Conservation (phyloP, 2,797 vertebrate genomes). For the Gallinago stenura region DNA sequence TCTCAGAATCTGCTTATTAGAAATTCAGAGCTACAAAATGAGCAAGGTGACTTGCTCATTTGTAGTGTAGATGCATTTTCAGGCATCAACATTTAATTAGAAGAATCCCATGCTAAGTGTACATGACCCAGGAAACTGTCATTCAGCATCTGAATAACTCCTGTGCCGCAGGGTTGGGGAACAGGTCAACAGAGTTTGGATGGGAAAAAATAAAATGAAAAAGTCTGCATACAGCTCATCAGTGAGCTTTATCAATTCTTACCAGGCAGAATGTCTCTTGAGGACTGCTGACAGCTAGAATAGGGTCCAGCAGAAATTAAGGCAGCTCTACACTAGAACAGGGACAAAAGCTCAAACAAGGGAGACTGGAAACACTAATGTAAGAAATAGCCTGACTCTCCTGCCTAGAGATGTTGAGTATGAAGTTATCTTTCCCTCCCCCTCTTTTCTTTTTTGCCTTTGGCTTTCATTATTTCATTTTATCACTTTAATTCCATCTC, state of each 20-base stretch:
- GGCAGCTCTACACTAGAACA: not conserved
- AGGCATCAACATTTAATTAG: not conserved
- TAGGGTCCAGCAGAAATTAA: not conserved
- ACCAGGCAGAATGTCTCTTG: not conserved
- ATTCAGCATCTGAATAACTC: not conserved
- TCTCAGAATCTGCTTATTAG: not conserved
- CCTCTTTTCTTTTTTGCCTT: not conserved
- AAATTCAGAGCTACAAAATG: not conserved
- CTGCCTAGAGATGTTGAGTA: not conserved
- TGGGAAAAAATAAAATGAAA: not conserved
- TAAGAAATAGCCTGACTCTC: not conserved
- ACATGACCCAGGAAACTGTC: not conserved
- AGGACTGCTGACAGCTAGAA: not conserved
- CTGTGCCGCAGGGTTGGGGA: not conserved
- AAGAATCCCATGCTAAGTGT: not conserved
- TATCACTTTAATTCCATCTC: conserved; percentile 21
- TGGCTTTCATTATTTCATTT: conserved; percentile 14
- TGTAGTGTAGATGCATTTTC: not conserved
- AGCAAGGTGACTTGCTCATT: not conserved
- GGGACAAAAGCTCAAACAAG: not conserved
- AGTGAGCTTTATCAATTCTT: not conserved
- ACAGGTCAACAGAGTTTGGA: not conserved
- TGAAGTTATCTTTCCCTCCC: not conserved
- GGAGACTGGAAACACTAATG: not conserved
- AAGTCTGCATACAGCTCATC: not conserved